Percentiles rank a stretch among this genome's conserved stretches.
These are phyloP conservation scores for Drosophila pseudotalamancana DNA, from an alignment of 2,888 invertebrate species.

Conservation along the genomic window DNA sequence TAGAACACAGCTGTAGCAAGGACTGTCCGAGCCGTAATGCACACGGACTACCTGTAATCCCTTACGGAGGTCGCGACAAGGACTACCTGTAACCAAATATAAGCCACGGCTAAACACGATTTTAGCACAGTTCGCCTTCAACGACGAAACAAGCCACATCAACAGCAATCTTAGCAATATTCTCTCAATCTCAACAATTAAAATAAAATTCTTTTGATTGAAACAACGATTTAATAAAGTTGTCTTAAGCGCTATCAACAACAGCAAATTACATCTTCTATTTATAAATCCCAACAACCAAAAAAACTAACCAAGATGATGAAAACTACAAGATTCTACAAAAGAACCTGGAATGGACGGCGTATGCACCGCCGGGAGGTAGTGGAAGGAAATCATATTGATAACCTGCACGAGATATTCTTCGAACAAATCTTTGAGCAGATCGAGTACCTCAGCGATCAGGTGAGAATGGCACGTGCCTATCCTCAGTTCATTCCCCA, in stretches of 20 bases:
- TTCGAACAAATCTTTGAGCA: conserved; percentile 70
- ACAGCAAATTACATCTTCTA: no score
- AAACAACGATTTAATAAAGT: no score
- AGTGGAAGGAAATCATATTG: conserved; percentile 49
- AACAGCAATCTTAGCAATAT: no score
- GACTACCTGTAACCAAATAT: conserved; percentile 29
- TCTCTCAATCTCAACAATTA: no score
- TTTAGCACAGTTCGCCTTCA: conserved; percentile 26
- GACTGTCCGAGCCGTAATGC: conserved; percentile 13
- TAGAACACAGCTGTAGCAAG: conserved; percentile 27
- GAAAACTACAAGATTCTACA: conserved; percentile 47
- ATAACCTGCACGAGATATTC: conserved; percentile 64
- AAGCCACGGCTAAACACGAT: not conserved
- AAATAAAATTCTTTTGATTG: no score
- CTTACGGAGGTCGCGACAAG: not conserved
- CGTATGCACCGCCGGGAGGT: conserved; percentile 15
- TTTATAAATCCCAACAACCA: no score
- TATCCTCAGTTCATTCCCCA: conserved; percentile 67
- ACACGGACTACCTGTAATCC: conserved; percentile 27
- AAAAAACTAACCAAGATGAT: no score
- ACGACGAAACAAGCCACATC: conserved; percentile 24
- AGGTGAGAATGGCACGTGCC: conserved; percentile 70
- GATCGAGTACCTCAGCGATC: conserved; percentile 58
- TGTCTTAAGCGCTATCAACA: no score
- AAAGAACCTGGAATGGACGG: conserved; percentile 46